These are phyloP conservation scores for Parapsyche elsis DNA, from an alignment of 1,140 invertebrate genomes.

Conservation along the genomic window DNA sequence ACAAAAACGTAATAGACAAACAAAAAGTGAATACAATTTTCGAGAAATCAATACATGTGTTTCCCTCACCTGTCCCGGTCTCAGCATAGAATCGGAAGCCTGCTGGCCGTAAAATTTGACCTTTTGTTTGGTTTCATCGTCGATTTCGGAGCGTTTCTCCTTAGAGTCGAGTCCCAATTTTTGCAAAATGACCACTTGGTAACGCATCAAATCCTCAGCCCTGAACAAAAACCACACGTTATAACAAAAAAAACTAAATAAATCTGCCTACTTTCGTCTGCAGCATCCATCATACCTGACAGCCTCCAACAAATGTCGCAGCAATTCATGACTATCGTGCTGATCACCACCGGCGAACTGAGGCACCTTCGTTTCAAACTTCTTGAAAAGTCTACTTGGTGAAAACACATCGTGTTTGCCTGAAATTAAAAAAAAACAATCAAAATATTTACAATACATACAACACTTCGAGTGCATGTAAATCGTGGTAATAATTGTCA, in stretches of 20 bases:
- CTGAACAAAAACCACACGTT: constrained; percentile 56
- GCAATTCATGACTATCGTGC: constrained; percentile 95
- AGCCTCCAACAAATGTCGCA: constrained; percentile 88
- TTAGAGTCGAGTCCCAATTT: constrained; percentile 76
- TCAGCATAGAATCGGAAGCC: constrained; percentile 82
- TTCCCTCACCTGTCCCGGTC: constrained; percentile 75
- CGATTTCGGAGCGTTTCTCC: constrained; percentile 75
- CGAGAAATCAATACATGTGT: neutral
- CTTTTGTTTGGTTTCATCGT: constrained; percentile 78
- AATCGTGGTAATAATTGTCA: neutral
- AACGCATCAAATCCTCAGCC: constrained; percentile 77
- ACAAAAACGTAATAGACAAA: neutral
- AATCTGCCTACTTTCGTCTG: too few species aligned
- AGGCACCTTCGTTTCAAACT: constrained; percentile 79
- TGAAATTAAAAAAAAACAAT: constrained; percentile 58
- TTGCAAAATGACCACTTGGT: constrained; percentile 80
- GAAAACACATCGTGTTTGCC: constrained; percentile 72
- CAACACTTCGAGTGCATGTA: neutral
- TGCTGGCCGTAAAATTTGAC: constrained; percentile 86
- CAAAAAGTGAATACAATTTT: neutral
- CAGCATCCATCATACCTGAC: constrained; percentile 70
- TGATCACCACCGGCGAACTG: constrained; percentile 95
- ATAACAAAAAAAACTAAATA: neutral
- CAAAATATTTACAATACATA: constrained; percentile 59
- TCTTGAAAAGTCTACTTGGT: constrained; percentile 78